These are phyloP conservation scores for Zaprionus vittiger DNA, from an alignment of 1,140 invertebrate genomes.

Conservation along the genomic window DNA sequence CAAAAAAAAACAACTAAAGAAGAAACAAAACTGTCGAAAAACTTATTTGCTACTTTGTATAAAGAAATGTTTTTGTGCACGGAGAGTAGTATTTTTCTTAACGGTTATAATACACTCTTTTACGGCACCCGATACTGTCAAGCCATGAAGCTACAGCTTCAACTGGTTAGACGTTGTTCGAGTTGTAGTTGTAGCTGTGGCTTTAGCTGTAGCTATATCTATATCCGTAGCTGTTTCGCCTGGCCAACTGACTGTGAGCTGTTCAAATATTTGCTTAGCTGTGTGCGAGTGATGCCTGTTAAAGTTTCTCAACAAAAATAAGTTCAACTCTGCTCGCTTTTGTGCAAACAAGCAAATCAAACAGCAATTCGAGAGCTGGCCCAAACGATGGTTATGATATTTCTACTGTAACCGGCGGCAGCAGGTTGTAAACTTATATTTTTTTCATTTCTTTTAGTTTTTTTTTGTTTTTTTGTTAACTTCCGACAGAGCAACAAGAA, in stretches of 20 bases:
- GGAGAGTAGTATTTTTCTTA: constrained; percentile 36
- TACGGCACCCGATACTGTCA: constrained; percentile 42
- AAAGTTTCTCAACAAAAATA: constrained; percentile 51
- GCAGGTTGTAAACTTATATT: constrained; percentile 40
- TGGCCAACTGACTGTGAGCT: constrained; percentile 53
- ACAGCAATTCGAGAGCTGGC: constrained; percentile 62
- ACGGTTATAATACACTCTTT: constrained; percentile 45
- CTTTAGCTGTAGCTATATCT: constrained; percentile 4
- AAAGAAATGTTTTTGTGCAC: constrained; percentile 49
- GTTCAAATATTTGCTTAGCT: constrained; percentile 74
- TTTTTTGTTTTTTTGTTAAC: background rate
- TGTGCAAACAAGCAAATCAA: constrained; percentile 72
- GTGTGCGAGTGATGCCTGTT: constrained; percentile 56
- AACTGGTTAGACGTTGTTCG: background rate
- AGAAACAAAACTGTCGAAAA: constrained; percentile 32
- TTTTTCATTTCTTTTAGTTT: background rate
- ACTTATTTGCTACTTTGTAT: constrained; percentile 42
- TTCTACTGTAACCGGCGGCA: constrained; percentile 26
- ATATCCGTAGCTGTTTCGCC: constrained; percentile 6
- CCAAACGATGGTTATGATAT: constrained; percentile 52
- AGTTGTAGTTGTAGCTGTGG: background rate
- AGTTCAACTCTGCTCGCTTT: constrained; percentile 66
- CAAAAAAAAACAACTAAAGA: background rate
- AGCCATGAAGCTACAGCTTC: constrained; percentile 12
- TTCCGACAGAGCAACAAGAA: constrained; percentile 5